Evolutionary conservation across 2,113 vertebrate genomes (phyloP), one percentile per base, ranked within the genome.

Genomic region (Pseudolaguvia tuberculata): DNA sequence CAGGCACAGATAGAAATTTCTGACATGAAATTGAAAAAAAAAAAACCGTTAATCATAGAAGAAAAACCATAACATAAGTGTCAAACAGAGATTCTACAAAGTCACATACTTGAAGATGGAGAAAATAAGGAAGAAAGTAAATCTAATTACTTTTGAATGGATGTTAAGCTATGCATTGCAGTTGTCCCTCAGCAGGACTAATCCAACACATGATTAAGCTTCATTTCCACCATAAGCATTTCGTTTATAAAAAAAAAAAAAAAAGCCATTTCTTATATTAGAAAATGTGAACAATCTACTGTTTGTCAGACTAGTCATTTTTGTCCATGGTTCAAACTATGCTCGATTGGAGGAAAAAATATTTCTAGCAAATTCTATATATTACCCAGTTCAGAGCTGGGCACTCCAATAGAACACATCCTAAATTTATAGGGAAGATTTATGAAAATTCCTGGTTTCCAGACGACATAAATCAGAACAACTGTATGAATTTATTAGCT

Each of bases 401-500:
- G 55, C 56, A 11, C 63, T 53, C 31, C 17, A 31, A 35, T 59
- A 66, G 69, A 66, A 68, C 47, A 69, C 45, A 55, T 35, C 27
- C 50, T 23, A 31, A 74, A 73, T 72, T 80, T 69, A 73, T 23
- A 23, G 23, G 47, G 58, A 73, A 31, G 55, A 53, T 45, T 73
- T 69, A 72, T 47, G 23, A 61, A 62, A 72, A 77, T 73, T n/a
- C n/a, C n/a, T n/a, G 50, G 47, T 31, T 68, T 73, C 66, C 35
- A 31, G 12, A 71, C 61, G 70, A 62, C 65, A 79, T 70, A 74
- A 61, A 74, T 62, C 31, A 55, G 48, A 18, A 39, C 35, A 70
- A 63, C 56, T 70, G 29, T 69, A 70, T 31, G 21, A 74, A 61
- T 75, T 70, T 72, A 73, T 61, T 73, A 65, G 56, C 27, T 56